Percentiles rank a stretch among this genome's conserved stretches.
Conservation (phyloP, 2,797 vertebrate species). For the Neosilurus mollespiculum region DNA sequence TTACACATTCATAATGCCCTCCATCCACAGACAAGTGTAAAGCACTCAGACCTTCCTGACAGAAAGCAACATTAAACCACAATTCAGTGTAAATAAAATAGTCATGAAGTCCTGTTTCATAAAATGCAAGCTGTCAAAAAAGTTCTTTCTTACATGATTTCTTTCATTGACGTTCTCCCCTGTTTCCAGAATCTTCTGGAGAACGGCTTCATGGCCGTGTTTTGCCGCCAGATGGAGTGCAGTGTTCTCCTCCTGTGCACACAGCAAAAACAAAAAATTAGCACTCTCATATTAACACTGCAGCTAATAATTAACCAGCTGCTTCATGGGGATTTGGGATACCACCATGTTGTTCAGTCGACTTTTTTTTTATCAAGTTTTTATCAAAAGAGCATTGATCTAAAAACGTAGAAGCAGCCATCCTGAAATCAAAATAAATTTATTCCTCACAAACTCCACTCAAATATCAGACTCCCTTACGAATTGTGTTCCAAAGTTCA, state of each 20-base stretch:
- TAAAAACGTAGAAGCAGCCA: no score
- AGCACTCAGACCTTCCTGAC: constrained; percentile 80
- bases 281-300: not conserved
- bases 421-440: not conserved
- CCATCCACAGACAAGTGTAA: constrained; percentile 79
- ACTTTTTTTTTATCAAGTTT: no score
- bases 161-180: constrained; percentile 76
- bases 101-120: not conserved
- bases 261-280: not conserved
- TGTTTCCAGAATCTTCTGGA: constrained; percentile 77
- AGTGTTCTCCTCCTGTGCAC: constrained; percentile 79
- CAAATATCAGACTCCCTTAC: not conserved
- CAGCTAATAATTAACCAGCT: not conserved
- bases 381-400: no score
- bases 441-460: not conserved
- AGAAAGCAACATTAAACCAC: constrained; percentile 15
- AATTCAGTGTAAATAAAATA: not conserved
- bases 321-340: not conserved
- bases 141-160: constrained; percentile 74
- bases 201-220: constrained; percentile 74
- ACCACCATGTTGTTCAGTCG: not conserved
- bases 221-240: constrained; percentile 82
- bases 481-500: not conserved
- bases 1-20: constrained; percentile 72
- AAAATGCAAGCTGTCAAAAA: no score